Conservation (phyloP, 2,113 vertebrate species). For the Gobius niger region DNA sequence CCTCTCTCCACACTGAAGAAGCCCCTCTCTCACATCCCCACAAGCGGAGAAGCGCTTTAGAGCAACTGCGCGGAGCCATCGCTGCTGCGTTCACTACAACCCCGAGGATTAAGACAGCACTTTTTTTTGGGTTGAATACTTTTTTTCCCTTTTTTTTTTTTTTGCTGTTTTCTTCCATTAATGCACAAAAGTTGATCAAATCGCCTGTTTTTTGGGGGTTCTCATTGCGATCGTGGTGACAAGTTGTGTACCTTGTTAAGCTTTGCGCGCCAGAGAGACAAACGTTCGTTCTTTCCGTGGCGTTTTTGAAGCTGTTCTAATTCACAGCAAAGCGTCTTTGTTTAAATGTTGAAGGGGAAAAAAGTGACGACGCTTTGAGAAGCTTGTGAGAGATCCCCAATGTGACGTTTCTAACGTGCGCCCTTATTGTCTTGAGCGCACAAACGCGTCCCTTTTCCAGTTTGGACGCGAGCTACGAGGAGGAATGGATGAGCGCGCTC, state of each 20-base stretch:
- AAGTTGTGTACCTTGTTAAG: slow-evolving; percentile 32
- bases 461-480: neutral
- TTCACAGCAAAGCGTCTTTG: neutral
- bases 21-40: slow-evolving; percentile 45
- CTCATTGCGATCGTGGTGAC: neutral
- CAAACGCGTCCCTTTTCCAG: slow-evolving; percentile 12
- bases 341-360: too few relatives aligned
- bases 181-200: neutral
- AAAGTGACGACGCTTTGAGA: slow-evolving; percentile 3
- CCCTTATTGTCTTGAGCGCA: slow-evolving; percentile 30
- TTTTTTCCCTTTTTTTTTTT: neutral
- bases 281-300: neutral
- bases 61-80: slow-evolving; percentile 43
- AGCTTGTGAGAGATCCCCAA: slow-evolving; percentile 5
- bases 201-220: neutral
- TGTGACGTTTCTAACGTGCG: slow-evolving; percentile 9
- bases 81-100: slow-evolving; percentile 20
- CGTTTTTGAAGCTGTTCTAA: neutral
- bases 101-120: slow-evolving; percentile 31
- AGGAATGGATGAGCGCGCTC: neutral
- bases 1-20: slow-evolving; percentile 1
- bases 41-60: slow-evolving; percentile 38
- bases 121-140: neutral
- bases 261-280: slow-evolving; percentile 43
- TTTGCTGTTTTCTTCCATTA: neutral